These are phyloP conservation scores for Willowsia nigromaculata DNA, from an alignment of 2,888 invertebrate species.

Conservation along the genomic window DNA sequence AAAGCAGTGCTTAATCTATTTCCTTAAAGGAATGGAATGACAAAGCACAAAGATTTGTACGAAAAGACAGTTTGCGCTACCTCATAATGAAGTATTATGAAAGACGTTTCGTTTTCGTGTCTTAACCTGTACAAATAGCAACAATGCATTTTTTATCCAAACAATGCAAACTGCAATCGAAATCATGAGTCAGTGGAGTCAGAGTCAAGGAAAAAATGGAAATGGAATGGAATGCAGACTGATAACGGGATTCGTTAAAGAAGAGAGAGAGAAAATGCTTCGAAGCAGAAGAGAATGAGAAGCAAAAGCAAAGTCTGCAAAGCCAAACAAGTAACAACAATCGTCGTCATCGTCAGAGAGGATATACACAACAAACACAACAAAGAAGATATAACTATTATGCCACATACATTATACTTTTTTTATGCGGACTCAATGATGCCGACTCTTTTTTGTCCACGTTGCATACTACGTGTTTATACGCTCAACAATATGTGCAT, in stretches of 20 bases:
- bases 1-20: too few relatives aligned
- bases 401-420: background rate
- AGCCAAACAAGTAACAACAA: conserved; percentile 19
- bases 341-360: conserved; percentile 1
- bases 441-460: background rate
- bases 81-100: too few relatives aligned
- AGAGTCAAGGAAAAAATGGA: conserved; percentile 42
- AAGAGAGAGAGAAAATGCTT: conserved; percentile 42
- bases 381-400: background rate
- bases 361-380: background rate
- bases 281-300: background rate
- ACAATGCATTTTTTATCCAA: conserved; percentile 32
- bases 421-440: background rate
- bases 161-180: conserved; percentile 2
- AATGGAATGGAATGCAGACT: conserved; percentile 68
- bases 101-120: background rate
- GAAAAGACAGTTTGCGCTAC: too few relatives aligned
- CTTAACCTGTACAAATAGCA: background rate
- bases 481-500: background rate
- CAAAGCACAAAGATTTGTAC: too few relatives aligned
- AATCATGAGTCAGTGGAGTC: conserved; percentile 18
- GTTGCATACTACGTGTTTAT: background rate
- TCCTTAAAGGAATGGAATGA: too few relatives aligned
- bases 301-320: background rate
- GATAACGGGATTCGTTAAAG: conserved; percentile 61